These are phyloP conservation scores for Solen grandis DNA, from an alignment of 1,140 invertebrate species.

Conservation along the genomic window DNA sequence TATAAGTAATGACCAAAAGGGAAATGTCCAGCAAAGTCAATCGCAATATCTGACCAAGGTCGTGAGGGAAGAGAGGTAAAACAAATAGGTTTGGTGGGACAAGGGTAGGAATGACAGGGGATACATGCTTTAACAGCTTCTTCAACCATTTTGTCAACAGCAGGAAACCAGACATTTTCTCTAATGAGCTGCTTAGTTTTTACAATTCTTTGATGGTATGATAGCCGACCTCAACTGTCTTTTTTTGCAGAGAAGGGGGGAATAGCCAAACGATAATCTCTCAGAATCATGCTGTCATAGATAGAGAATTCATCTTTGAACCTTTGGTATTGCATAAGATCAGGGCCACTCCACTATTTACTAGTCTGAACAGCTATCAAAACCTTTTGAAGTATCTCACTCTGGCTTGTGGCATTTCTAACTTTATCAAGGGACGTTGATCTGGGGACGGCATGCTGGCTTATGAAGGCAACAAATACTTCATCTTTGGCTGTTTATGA, in stretches of 20 bases:
- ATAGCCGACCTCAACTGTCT: slow-evolving; percentile 63
- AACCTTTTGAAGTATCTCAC: slow-evolving; percentile 43
- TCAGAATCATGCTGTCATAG: slow-evolving; percentile 46
- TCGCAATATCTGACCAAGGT: slow-evolving; percentile 63
- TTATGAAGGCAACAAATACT: too few relatives aligned
- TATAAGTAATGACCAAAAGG: slow-evolving; percentile 64
- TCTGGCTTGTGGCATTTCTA: too few relatives aligned
- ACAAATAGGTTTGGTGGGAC: slow-evolving; percentile 39
- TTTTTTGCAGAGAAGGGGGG: slow-evolving; percentile 54
- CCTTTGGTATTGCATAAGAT: too few relatives aligned
- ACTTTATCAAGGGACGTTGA: too few relatives aligned
- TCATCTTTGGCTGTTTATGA: slow-evolving; percentile 34
- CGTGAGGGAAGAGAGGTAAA: slow-evolving; percentile 51
- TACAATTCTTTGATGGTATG: slow-evolving; percentile 66
- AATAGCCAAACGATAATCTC: slow-evolving; percentile 61
- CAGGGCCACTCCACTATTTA: too few relatives aligned
- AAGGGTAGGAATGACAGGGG: slow-evolving; percentile 59
- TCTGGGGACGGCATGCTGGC: too few relatives aligned
- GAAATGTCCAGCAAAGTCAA: slow-evolving; percentile 67
- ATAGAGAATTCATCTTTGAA: slow-evolving; percentile 58
- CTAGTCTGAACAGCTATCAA: slow-evolving; percentile 44
- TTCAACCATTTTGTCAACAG: slow-evolving; percentile 71
- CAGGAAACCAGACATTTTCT: slow-evolving; percentile 75
- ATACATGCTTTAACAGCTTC: slow-evolving; percentile 63
- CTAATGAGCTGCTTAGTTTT: slow-evolving; percentile 70